Base-by-base conservation (phyloP, 2,888 invertebrate species). In the Agrotis ipsilon region DNA sequence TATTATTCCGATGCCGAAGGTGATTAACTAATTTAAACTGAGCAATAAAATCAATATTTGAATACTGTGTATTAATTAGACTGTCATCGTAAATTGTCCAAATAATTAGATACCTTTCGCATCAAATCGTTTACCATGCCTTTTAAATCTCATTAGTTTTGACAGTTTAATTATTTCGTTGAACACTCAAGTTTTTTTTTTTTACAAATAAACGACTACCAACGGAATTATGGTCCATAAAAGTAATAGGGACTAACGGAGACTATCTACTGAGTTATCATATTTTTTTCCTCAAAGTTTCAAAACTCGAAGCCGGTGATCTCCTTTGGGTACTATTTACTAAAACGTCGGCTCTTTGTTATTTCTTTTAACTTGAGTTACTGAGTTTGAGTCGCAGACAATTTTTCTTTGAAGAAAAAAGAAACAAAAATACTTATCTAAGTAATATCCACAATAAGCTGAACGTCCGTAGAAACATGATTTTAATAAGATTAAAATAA, bases 401-500 rank as follows among this genome's bases (percentile, higher is more conserved):
- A 32, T 55, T 45, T 69, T 67, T 62, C 39, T 61, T 63, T 1
- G 24, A 24, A 60, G 18, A 58, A 21, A 62, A 52, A 58, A 21
- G 54, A 52, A 58, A 75, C n/a, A 61, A 54, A 62, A n/a, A 32
- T 54, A 51, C 49, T 18, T 58, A 46, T 39, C 3, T 7, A 14
- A 49, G 74, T 62, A 45, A 74, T 86, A 82, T 94, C 95, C 91
- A 90, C 68, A 85, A 46, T 87, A 90, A 67, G 51, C 46, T 73
- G 60, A 70, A 74, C 89, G 79, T 63, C 60, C 59, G 79, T 85
- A 81, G 80, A 87, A 90, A 88, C 90, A 91, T 91, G 94, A 95
- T 95, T 94, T 93, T 94, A 94, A 94, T 93, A 94, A 95, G 95
- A 95, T 96, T 95, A 96, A 92, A 95, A 95, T 96, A 96, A 96